Conservation (phyloP, 92 coral and sea anemone genomes). For the Metridium senile region DNA sequence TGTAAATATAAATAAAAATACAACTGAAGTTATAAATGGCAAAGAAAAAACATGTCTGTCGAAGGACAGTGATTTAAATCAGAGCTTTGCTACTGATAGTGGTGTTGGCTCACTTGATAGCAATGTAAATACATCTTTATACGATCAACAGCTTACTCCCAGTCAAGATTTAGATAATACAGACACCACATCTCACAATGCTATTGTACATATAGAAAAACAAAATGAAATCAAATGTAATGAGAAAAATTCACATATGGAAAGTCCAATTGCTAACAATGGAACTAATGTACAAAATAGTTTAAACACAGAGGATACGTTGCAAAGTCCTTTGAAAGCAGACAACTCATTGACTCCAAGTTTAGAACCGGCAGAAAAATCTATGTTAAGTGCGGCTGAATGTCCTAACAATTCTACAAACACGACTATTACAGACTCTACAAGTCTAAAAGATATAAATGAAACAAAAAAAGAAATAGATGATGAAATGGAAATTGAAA, state of each 20-base stretch:
- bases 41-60: neutral
- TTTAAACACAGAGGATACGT: neutral
- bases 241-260: neutral
- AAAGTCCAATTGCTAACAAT: neutral
- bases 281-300: neutral
- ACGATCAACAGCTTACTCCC: neutral
- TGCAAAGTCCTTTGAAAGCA: neutral
- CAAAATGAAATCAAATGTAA: neutral
- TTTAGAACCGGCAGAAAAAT: neutral
- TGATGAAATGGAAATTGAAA: conserved; percentile 3
- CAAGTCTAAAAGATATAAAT: neutral
- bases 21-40: neutral
- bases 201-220: neutral
- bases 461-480: neutral
- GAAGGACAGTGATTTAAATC: neutral
- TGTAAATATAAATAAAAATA: conserved; percentile 13
- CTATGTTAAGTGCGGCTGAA: neutral
- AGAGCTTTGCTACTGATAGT: conserved; percentile 3
- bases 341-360: neutral
- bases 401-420: neutral
- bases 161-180: neutral
- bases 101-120: conserved; percentile 9
- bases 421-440: neutral
- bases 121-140: conserved; percentile 7
- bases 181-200: neutral